Conservation (phyloP, 2,113 vertebrate genomes). For the Athene cunicularia region DNA sequence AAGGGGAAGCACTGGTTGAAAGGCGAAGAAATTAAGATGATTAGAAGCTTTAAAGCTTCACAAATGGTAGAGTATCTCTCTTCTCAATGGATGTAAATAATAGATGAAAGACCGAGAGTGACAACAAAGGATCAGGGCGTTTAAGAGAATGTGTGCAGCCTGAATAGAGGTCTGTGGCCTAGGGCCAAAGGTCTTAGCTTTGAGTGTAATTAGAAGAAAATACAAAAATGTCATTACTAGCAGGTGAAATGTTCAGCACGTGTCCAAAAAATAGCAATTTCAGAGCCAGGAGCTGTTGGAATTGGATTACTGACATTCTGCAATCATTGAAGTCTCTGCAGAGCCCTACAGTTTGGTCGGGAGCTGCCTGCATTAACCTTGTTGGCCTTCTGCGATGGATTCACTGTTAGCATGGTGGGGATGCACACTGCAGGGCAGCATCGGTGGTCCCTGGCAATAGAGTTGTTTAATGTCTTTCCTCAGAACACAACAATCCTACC, state of each 20-base stretch:
- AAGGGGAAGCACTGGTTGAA: conserved; percentile 68
- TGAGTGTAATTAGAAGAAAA: conserved; percentile 85
- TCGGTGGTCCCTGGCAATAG: background rate
- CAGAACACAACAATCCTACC: background rate
- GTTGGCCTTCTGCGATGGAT: conserved; percentile 15
- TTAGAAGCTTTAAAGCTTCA: conserved; percentile 79
- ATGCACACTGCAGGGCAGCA: background rate
- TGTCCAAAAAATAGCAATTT: conserved; percentile 81
- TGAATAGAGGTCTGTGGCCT: conserved; percentile 81
- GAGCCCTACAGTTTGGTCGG: conserved; percentile 42
- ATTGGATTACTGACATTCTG: conserved; percentile 77
- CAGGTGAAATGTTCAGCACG: conserved; percentile 83
- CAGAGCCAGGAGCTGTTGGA: conserved; percentile 69
- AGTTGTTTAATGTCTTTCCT: background rate
- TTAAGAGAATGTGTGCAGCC: conserved; percentile 81
- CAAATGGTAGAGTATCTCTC: conserved; percentile 77
- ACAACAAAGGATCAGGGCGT: conserved; percentile 82
- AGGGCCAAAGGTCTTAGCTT: conserved; percentile 83
- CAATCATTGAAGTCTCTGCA: conserved; percentile 21
- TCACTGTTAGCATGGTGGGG: background rate
- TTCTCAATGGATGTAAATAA: conserved; percentile 81
- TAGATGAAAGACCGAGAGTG: conserved; percentile 81
- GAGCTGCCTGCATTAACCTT: conserved; percentile 36
- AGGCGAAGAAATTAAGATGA: conserved; percentile 80
- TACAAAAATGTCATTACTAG: conserved; percentile 85